Conservation (phyloP, 2,797 vertebrate species). For the Ibycter americanus region DNA sequence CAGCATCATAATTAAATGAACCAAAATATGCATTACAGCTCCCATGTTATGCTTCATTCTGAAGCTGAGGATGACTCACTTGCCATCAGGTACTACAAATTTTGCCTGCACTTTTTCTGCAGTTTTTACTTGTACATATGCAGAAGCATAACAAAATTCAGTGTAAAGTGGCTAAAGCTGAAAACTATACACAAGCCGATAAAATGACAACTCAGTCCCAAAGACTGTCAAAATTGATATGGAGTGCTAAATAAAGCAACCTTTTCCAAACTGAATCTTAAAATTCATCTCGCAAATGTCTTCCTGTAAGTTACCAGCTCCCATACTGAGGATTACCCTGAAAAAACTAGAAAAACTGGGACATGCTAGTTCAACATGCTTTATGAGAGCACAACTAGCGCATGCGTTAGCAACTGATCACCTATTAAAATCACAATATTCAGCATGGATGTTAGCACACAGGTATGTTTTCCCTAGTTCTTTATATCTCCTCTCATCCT, state of each 20-base stretch:
- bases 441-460: neutral
- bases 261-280: neutral
- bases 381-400: neutral
- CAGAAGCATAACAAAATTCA: neutral
- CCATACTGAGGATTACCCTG: neutral
- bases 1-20: neutral
- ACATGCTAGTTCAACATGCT: neutral
- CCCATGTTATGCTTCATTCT: neutral
- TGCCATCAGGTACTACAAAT: neutral
- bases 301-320: neutral
- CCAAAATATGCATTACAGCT: neutral
- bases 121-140: neutral
- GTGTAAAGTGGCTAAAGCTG: neutral
- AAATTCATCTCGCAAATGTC: neutral
- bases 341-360: neutral
- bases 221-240: neutral
- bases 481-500: neutral
- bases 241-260: neutral
- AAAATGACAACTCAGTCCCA: neutral
- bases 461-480: neutral
- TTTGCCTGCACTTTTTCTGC: neutral
- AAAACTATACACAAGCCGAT: neutral
- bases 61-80: neutral
- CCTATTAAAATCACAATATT: neutral
- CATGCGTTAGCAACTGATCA: neutral